Evolutionary conservation across 2,113 vertebrate genomes (phyloP).

Genomic region (Ceyx melanurus): DNA sequence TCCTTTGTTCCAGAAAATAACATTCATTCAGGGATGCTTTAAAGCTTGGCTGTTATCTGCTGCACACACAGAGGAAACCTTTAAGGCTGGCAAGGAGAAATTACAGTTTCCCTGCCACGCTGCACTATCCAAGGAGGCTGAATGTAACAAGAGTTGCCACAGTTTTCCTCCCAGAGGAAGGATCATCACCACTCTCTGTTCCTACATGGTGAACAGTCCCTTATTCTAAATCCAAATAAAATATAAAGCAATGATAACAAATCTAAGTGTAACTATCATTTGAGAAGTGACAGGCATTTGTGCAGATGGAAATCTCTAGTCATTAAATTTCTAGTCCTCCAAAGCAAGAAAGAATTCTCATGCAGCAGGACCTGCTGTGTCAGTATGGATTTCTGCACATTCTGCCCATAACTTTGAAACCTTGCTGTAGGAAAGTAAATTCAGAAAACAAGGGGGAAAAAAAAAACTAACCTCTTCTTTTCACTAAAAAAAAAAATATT

Average conservation of each 20-base stretch:
- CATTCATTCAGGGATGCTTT: not conserved
- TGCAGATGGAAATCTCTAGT: not conserved
- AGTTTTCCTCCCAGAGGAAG: not conserved
- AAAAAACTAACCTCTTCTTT: not conserved
- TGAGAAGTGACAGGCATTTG: not conserved
- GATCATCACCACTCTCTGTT: not conserved
- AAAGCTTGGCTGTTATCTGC: not conserved
- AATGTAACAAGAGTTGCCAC: not conserved
- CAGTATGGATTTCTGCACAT: not conserved
- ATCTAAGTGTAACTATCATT: not conserved
- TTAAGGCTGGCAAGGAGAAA: not conserved
- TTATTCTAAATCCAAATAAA: not conserved
- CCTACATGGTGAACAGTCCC: not conserved
- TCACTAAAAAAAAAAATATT: no score
- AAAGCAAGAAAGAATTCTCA: not conserved
- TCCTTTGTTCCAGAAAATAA: not conserved
- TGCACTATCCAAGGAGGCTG: not conserved
- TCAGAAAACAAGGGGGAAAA: not conserved
- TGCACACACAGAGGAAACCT: not conserved
- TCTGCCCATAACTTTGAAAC: not conserved
- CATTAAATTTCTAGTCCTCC: not conserved
- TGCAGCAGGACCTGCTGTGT: not conserved
- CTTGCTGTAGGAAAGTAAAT: not conserved
- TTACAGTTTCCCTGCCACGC: not conserved
- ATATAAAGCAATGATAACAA: no score